Evolutionary conservation across 1,140 invertebrate genomes (phyloP).

Genomic region (Polypedilum vanderplanki): DNA sequence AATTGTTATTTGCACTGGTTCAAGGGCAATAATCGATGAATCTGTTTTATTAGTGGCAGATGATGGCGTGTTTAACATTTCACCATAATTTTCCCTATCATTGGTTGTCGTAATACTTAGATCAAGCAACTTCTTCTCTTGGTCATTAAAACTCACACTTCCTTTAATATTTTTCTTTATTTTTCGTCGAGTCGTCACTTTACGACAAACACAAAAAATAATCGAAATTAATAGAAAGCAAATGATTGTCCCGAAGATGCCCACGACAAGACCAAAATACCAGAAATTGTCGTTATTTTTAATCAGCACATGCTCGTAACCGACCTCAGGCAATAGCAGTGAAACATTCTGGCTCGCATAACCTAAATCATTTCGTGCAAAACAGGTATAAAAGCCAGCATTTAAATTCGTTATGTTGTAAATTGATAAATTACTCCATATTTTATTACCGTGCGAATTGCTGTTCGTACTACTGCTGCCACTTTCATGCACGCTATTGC

Average conservation of each 20-base stretch:
- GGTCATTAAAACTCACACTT: slow-evolving; percentile 72
- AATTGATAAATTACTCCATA: slow-evolving; percentile 65
- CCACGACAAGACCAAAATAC: slow-evolving; percentile 44
- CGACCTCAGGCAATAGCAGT: slow-evolving; percentile 62
- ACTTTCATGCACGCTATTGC: slow-evolving; percentile 43
- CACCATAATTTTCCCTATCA: slow-evolving; percentile 51
- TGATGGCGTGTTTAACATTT: slow-evolving; percentile 41
- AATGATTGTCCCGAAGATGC: slow-evolving; percentile 43
- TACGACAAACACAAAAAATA: slow-evolving; percentile 50
- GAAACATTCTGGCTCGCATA: slow-evolving; percentile 59
- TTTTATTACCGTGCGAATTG: slow-evolving; percentile 39
- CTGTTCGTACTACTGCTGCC: slow-evolving; percentile 51
- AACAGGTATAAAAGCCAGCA: slow-evolving; percentile 73
- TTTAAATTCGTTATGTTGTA: slow-evolving; percentile 67
- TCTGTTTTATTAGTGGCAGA: slow-evolving; percentile 42
- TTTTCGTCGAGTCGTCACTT: slow-evolving; percentile 44
- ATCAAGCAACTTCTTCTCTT: slow-evolving; percentile 75
- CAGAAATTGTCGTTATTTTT: slow-evolving; percentile 44
- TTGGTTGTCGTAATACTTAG: slow-evolving; percentile 69
- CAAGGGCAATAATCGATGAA: slow-evolving; percentile 44
- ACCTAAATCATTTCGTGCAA: slow-evolving; percentile 67
- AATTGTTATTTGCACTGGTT: slow-evolving; percentile 69
- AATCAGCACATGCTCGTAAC: slow-evolving; percentile 47
- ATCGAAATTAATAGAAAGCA: slow-evolving; percentile 41
- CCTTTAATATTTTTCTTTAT: slow-evolving; percentile 60